Evolutionary conservation across 2,113 vertebrate genomes (phyloP), one percentile per base, ranked within the genome.

Genomic region (Albula glossodonta): DNA sequence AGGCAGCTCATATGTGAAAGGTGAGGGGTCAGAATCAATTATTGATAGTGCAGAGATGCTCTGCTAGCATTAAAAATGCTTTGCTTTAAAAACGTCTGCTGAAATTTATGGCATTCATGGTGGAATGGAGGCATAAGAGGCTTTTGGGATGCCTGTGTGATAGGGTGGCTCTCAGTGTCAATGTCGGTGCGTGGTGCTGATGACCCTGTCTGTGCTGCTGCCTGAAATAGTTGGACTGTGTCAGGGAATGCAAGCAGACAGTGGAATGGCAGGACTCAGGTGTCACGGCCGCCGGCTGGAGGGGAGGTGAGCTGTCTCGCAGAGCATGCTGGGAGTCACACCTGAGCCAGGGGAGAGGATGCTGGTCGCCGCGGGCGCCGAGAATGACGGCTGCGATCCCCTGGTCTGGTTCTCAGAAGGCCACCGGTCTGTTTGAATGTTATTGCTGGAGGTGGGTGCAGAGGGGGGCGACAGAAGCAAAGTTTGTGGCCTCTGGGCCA

Each of bases 301-400:
- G 85, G 50, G 85, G 83, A 87, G 90, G 86, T 84, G 89, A 87
- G 56, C 1, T 41, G 90, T 49, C 77, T 91, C 84, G 81, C 85
- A 90, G 90, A 92, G 95, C 94, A 92, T 93, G 89, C 92, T 92
- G 83, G 83, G 91, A 92, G 91, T 94, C 97, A 97, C 95, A 99
- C 98, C 97, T 98, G 97, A 95, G 90, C 89, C 87, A 82, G 93
- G 89, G 25, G 93, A 90, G 86, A 83, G 84, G 92, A 90, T 87
- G 93, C 88, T 86, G 85, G 89, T 92, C 90, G 89, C 93, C 89
- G 89, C 91, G 74, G 91, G 89, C 87, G 86, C 82, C 79, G 89
- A 83, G 60, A 89, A 90, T 0, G 83, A 93, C 82, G 92, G 90
- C 57, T 95, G 94, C 0, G 89, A 92, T 90, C 94, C 94, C 82